phyloP scores from a whole-genome alignment of 2,113 vertebrate species.

The Chionis minor region DNA sequence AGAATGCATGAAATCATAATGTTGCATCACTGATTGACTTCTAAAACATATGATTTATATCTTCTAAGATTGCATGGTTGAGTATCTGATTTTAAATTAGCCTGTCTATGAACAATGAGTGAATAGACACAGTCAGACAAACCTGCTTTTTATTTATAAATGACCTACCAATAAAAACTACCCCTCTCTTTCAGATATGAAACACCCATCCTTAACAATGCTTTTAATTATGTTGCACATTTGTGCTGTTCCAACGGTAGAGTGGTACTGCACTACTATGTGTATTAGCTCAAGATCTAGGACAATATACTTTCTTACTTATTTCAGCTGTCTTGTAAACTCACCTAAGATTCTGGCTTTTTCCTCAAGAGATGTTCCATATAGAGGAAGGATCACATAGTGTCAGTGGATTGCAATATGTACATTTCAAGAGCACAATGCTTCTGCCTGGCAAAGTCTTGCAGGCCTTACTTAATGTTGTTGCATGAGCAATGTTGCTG shows the following conservation, averaged over 20 bases:
- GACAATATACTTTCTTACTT: background rate
- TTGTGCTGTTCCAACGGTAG: accelerated
- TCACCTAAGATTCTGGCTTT: background rate
- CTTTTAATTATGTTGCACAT: background rate
- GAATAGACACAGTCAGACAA: background rate
- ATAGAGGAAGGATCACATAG: background rate
- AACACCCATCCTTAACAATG: background rate
- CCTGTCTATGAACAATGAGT: background rate
- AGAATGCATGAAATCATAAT: background rate
- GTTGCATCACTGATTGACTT: background rate
- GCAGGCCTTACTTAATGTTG: background rate
- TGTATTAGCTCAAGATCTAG: background rate
- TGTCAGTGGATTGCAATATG: background rate
- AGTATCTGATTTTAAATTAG: background rate
- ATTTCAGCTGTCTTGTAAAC: background rate
- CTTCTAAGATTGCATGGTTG: background rate
- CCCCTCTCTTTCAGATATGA: background rate
- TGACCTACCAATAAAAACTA: background rate
- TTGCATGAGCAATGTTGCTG: background rate
- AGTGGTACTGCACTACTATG: background rate
- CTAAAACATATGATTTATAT: background rate
- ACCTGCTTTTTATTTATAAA: background rate
- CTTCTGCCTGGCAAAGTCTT: background rate
- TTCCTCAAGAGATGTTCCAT: background rate
- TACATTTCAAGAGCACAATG: background rate